Conservation (phyloP, 2,888 invertebrate species). For the Trachelus troglodyta region DNA sequence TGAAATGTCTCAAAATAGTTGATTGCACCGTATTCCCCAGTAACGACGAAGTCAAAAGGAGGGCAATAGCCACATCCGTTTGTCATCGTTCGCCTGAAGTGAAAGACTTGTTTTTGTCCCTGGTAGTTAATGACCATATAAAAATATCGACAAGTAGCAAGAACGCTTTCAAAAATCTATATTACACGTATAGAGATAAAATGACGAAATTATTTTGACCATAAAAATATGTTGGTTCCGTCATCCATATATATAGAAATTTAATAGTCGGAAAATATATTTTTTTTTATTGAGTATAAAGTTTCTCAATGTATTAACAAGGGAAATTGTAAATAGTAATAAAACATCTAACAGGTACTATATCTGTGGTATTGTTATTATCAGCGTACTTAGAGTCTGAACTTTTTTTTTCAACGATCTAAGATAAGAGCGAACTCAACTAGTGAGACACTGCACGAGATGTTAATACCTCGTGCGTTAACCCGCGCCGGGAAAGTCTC, state of each 20-base stretch:
- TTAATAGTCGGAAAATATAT: too few relatives aligned
- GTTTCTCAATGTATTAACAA: too few relatives aligned
- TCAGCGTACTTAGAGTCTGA: too few relatives aligned
- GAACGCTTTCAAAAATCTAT: not conserved
- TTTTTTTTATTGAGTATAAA: too few relatives aligned
- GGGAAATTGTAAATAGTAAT: too few relatives aligned
- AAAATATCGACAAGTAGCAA: not conserved
- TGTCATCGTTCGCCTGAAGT: not conserved
- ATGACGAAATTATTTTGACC: not conserved
- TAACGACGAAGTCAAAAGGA: too few relatives aligned
- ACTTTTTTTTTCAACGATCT: not conserved
- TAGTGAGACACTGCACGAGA: not conserved
- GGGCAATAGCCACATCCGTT: not conserved
- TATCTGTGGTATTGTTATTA: not conserved
- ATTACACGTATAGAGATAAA: not conserved
- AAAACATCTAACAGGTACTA: too few relatives aligned
- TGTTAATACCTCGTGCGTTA: conserved; percentile 6
- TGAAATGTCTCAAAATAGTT: not conserved
- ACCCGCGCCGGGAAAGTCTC: conserved; percentile 26
- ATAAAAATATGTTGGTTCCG: too few relatives aligned
- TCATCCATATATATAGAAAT: not conserved
- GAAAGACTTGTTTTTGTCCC: not conserved
- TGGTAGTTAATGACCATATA: not conserved
- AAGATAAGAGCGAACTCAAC: not conserved
- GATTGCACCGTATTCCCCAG: not conserved